Evolutionary conservation across 2,113 vertebrate species (phyloP).

Genomic region (Cariama cristata): DNA sequence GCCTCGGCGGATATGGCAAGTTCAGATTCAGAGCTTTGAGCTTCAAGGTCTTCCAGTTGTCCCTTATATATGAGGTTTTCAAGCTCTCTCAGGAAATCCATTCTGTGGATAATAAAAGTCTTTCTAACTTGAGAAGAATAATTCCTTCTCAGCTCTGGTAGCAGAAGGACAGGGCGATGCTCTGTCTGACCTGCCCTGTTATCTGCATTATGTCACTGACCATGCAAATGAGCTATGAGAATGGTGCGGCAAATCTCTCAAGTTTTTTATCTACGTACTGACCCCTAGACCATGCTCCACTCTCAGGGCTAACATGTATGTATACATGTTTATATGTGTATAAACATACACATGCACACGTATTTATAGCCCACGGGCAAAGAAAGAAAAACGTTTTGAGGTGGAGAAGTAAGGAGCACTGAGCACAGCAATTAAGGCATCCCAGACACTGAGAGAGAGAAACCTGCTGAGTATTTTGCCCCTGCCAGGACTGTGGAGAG

Average conservation of each 20-base stretch:
- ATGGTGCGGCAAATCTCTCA: neutral
- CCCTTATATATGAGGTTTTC: neutral
- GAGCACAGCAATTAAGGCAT: neutral
- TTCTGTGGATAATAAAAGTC: neutral
- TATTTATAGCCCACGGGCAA: rapidly evolving
- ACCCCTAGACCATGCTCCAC: neutral
- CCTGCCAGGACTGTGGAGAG: neutral
- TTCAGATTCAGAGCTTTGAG: neutral
- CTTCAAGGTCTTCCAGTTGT: neutral
- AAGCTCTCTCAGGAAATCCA: neutral
- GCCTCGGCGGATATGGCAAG: rapidly evolving
- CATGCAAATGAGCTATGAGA: neutral
- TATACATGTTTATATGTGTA: rapidly evolving
- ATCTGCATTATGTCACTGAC: neutral
- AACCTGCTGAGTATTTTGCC: neutral
- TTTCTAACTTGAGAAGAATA: neutral
- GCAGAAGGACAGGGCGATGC: neutral
- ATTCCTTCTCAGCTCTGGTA: neutral
- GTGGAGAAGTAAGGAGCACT: neutral
- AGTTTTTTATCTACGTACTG: neutral
- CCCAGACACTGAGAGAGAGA: neutral
- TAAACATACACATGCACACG: neutral
- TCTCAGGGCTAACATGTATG: neutral
- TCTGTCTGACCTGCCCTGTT: neutral
- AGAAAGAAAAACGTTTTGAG: neutral